Conservation (phyloP, 2,888 invertebrate genomes). For the Laspeyria flexula region DNA sequence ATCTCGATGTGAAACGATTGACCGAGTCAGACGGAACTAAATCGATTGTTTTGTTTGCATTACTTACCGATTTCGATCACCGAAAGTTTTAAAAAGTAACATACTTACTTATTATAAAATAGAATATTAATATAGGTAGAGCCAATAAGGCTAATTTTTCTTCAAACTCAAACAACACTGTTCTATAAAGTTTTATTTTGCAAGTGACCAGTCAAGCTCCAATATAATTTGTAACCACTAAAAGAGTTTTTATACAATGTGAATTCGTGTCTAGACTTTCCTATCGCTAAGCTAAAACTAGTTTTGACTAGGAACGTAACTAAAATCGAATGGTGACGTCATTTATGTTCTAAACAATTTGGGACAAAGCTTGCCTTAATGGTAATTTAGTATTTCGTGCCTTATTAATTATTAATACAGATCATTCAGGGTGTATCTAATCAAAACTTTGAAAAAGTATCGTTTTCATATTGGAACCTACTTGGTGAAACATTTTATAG, state of each 20-base stretch:
- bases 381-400: too few species aligned
- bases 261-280: neutral
- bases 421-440: too few species aligned
- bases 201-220: too few species aligned
- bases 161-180: neutral
- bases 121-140: too few species aligned
- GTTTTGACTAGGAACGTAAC: neutral
- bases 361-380: neutral
- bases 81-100: too few species aligned
- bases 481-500: too few species aligned
- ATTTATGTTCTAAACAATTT: neutral
- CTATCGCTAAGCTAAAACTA: neutral
- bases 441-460: neutral
- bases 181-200: neutral
- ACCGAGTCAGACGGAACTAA: conserved; percentile 27
- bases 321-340: neutral
- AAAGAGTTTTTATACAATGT: neutral
- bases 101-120: too few species aligned
- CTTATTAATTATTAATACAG: too few species aligned
- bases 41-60: conserved; percentile 45
- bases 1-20: conserved; percentile 27
- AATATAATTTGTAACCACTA: neutral
- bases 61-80: conserved; percentile 36
- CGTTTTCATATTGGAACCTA: too few species aligned
- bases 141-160: too few species aligned